These are phyloP conservation scores for Anthoscopus minutus DNA, from an alignment of 2,113 vertebrate species.

Conservation along the genomic window DNA sequence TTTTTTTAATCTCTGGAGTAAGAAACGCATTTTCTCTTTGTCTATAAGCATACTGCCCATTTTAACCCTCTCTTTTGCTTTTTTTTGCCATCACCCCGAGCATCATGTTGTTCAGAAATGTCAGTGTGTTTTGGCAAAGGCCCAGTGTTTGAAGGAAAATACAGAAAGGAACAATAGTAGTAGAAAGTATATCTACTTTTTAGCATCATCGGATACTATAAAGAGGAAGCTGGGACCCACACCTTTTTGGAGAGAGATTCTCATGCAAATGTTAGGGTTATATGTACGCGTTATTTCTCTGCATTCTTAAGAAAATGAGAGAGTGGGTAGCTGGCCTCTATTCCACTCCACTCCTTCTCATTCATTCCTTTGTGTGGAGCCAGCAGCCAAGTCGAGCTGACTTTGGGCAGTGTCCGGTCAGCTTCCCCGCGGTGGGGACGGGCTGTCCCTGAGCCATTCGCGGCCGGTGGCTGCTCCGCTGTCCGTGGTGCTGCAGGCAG, in stretches of 20 bases:
- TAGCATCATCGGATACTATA: background rate
- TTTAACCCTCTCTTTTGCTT: background rate
- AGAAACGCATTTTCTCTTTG: constrained; percentile 5
- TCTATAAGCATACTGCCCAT: background rate
- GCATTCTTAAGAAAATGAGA: background rate
- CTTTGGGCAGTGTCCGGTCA: background rate
- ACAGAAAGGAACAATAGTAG: background rate
- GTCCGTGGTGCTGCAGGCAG: background rate
- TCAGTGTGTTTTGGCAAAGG: background rate
- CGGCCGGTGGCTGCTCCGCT: fast-evolving
- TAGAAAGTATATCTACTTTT: background rate
- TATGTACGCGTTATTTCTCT: background rate
- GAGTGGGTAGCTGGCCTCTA: background rate
- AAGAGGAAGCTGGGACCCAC: background rate
- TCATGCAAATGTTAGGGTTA: background rate
- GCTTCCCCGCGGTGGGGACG: fast-evolving
- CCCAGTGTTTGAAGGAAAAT: background rate
- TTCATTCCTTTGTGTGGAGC: background rate
- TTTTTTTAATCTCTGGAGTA: background rate
- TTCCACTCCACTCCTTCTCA: background rate
- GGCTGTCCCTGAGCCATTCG: fast-evolving
- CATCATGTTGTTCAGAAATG: background rate
- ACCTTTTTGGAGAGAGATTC: background rate
- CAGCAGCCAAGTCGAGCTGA: background rate
- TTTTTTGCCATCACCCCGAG: background rate